These are phyloP conservation scores for Eurytoma adleriae DNA, from an alignment of 2,888 invertebrate genomes.

Conservation along the genomic window DNA sequence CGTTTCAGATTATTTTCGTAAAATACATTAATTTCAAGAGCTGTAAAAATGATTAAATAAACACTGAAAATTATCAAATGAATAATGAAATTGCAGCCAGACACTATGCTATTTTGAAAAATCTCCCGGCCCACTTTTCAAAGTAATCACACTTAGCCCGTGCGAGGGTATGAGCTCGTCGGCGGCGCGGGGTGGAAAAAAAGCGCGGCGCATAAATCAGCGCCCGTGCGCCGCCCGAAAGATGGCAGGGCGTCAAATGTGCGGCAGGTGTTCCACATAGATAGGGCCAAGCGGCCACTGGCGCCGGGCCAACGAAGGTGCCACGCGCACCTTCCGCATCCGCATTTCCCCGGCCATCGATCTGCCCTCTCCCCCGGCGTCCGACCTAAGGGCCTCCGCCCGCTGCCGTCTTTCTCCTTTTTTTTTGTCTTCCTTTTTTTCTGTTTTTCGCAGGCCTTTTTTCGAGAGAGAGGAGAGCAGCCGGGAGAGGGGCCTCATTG, in stretches of 20 bases:
- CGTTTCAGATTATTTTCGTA: too few relatives aligned
- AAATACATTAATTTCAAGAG: too few relatives aligned
- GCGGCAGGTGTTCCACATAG: slow-evolving; percentile 65
- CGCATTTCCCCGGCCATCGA: slow-evolving; percentile 62
- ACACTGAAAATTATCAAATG: too few relatives aligned
- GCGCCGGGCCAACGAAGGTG: slow-evolving; percentile 65
- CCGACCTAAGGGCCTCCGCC: background rate
- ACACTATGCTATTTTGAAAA: too few relatives aligned
- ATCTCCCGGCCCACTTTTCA: too few relatives aligned
- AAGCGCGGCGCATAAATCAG: slow-evolving; percentile 28
- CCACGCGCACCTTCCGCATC: slow-evolving; percentile 56
- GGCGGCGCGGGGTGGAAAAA: background rate
- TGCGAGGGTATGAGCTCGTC: background rate
- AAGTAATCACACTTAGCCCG: background rate
- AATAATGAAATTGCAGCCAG: too few relatives aligned
- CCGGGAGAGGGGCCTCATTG: background rate
- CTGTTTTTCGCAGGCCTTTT: too few relatives aligned
- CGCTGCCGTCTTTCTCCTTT: background rate
- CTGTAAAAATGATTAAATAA: too few relatives aligned
- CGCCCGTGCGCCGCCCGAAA: slow-evolving; percentile 19
- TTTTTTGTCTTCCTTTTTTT: background rate
- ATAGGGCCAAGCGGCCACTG: slow-evolving; percentile 58
- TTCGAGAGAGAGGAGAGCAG: background rate
- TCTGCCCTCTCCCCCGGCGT: slow-evolving; percentile 37
- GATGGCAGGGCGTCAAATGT: slow-evolving; percentile 56